These are phyloP conservation scores for Drosophila triauraria DNA, from an alignment of 1,140 invertebrate genomes.

Conservation along the genomic window DNA sequence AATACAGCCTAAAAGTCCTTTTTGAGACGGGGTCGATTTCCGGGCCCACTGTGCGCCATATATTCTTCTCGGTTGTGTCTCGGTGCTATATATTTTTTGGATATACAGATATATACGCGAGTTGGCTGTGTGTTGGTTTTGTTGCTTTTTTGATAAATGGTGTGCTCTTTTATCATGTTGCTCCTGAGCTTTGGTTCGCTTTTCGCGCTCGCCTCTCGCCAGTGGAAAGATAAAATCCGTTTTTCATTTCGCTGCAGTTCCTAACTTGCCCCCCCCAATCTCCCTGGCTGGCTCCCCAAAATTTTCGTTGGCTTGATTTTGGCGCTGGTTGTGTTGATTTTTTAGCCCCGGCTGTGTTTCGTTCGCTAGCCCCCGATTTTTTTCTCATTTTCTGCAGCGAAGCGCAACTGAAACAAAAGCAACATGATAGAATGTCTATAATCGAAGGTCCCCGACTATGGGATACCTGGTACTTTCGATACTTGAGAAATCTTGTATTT, in stretches of 20 bases:
- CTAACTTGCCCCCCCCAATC: slow-evolving; percentile 30
- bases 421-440: not conserved
- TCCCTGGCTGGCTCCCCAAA: slow-evolving; percentile 12
- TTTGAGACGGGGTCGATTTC: not conserved
- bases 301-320: slow-evolving; percentile 50
- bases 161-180: slow-evolving; percentile 81
- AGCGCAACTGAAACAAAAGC: slow-evolving; percentile 64
- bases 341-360: slow-evolving; percentile 56
- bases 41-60: slow-evolving; percentile 62
- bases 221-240: slow-evolving; percentile 81
- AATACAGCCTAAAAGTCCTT: slow-evolving; percentile 33
- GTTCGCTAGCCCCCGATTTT: slow-evolving; percentile 20
- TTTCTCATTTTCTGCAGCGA: slow-evolving; percentile 68
- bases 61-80: slow-evolving; percentile 56
- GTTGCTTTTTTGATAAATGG: slow-evolving; percentile 79
- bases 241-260: slow-evolving; percentile 80
- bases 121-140: slow-evolving; percentile 34
- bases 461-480: not conserved
- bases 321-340: slow-evolving; percentile 67
- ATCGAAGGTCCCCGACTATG: not conserved
- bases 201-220: slow-evolving; percentile 61
- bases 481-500: no score
- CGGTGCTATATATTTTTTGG: slow-evolving; percentile 65
- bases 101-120: slow-evolving; percentile 21
- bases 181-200: slow-evolving; percentile 77